Conservation (phyloP, 2,797 vertebrate genomes). For the Channallabes apus region DNA sequence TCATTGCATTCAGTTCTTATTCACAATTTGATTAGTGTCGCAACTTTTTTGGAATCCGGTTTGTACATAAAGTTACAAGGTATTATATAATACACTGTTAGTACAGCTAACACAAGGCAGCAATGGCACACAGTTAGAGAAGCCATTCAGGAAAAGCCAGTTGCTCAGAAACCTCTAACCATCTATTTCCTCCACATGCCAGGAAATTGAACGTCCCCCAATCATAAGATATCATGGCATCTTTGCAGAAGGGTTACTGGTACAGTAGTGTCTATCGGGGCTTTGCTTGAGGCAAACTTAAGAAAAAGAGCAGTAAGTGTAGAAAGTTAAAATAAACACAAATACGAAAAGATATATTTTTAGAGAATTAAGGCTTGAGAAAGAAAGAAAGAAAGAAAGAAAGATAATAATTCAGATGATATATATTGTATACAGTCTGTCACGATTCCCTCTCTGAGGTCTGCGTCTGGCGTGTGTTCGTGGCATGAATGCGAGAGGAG, state of each 20-base stretch:
- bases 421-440: not conserved
- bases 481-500: too few relatives aligned
- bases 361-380: not conserved
- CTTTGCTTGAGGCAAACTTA: too few relatives aligned
- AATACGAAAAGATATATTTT: too few relatives aligned
- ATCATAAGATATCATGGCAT: not conserved
- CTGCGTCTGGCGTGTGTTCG: too few relatives aligned
- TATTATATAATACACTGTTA: not conserved
- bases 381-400: not conserved
- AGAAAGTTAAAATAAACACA: not conserved
- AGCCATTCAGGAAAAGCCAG: not conserved
- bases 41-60: too few relatives aligned
- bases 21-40: too few relatives aligned
- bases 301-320: not conserved
- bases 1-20: too few relatives aligned
- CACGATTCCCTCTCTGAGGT: too few relatives aligned
- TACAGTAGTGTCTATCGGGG: not conserved
- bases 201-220: not conserved
- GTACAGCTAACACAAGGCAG: not conserved
- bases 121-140: not conserved
- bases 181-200: not conserved
- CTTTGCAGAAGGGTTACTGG: not conserved
- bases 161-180: not conserved
- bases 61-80: not conserved
- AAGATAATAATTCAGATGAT: not conserved